phyloP scores from a whole-genome alignment of 2,888 invertebrate species.

The Venusia cambrica region DNA sequence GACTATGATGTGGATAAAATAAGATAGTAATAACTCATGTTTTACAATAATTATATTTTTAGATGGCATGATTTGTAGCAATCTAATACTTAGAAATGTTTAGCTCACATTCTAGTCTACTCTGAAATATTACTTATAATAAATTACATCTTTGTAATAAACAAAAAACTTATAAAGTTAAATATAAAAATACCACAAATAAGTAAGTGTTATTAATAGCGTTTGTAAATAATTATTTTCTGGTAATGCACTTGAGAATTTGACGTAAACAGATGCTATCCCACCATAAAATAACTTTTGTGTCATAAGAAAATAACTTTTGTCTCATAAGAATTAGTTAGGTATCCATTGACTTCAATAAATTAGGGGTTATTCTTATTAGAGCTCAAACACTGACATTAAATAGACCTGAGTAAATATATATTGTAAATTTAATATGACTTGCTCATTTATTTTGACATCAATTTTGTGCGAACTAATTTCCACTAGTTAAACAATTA shows the following conservation, averaged over 20 bases:
- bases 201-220: slow-evolving; percentile 23
- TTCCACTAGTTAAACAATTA: too few relatives aligned
- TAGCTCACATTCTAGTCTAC: slow-evolving; percentile 18
- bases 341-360: too few relatives aligned
- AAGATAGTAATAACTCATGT: slow-evolving; percentile 9
- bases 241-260: slow-evolving; percentile 24
- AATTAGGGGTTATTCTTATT: too few relatives aligned
- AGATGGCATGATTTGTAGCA: slow-evolving; percentile 26
- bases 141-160: slow-evolving; percentile 12
- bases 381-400: too few relatives aligned
- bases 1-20: slow-evolving; percentile 2
- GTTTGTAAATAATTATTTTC: slow-evolving; percentile 21
- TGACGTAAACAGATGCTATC: slow-evolving; percentile 29
- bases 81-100: slow-evolving; percentile 12
- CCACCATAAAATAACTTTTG: slow-evolving; percentile 6
- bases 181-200: slow-evolving; percentile 30
- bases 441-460: too few relatives aligned
- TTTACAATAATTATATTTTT: slow-evolving; percentile 26
- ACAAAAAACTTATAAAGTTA: slow-evolving; percentile 22
- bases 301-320: too few relatives aligned
- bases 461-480: too few relatives aligned
- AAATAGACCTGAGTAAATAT: too few relatives aligned
- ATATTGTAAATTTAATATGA: too few relatives aligned
- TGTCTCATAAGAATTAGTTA: neutral
- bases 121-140: slow-evolving; percentile 16